These are phyloP conservation scores for Oncopeltus fasciatus DNA, from an alignment of 1,140 invertebrate genomes.

Conservation along the genomic window DNA sequence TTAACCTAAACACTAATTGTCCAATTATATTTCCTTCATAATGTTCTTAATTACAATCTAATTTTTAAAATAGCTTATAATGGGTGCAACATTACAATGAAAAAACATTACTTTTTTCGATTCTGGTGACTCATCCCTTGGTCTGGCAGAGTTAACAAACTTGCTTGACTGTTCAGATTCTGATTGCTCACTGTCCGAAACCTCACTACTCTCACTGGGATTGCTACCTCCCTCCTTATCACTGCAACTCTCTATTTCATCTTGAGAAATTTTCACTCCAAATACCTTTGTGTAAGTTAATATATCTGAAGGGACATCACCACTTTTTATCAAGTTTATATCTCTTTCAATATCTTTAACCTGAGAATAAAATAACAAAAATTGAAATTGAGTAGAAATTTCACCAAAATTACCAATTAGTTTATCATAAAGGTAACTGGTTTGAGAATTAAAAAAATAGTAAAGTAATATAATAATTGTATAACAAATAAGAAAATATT, in stretches of 20 bases:
- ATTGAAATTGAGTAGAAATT: neutral
- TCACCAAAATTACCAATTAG: no score
- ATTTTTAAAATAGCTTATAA: neutral
- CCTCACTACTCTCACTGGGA: conserved; percentile 1
- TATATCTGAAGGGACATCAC: conserved; percentile 40
- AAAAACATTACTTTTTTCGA: conserved; percentile 51
- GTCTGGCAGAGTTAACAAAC: conserved; percentile 52
- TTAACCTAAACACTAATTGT: neutral
- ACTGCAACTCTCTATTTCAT: conserved; percentile 25
- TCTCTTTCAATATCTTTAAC: conserved; percentile 84
- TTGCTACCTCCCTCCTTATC: conserved; percentile 23
- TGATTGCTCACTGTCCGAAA: conserved; percentile 25
- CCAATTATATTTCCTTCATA: neutral
- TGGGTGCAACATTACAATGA: neutral
- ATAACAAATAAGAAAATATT: no score
- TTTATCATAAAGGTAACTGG: no score
- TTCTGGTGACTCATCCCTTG: conserved; percentile 72
- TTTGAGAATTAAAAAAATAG: no score
- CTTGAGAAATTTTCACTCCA: conserved; percentile 44
- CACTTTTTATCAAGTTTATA: conserved; percentile 59
- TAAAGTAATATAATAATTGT: no score
- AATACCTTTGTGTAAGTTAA: conserved; percentile 71
- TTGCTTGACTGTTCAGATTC: conserved; percentile 38
- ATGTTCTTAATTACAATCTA: neutral
- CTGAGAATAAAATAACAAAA: conserved; percentile 31